Conservation (phyloP, 2,797 vertebrate genomes). For the Acestrorhynchus altus region DNA sequence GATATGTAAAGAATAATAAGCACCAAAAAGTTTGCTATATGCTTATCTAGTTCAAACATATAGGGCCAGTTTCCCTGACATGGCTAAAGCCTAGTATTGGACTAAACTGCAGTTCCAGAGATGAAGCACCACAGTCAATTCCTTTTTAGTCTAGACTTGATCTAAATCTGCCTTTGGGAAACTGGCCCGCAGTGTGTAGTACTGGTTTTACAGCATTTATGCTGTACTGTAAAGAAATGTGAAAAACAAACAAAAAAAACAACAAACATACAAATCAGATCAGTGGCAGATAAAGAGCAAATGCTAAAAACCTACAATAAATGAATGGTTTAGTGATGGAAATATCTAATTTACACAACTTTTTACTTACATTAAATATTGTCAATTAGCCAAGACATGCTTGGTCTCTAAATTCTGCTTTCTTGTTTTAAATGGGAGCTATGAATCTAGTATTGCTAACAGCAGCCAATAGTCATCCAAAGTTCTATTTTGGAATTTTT, state of each 20-base stretch:
- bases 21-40: conserved; percentile 31
- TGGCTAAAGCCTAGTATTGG: not conserved
- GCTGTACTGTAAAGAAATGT: not conserved
- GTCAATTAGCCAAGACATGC: too few species aligned
- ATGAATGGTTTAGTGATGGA: too few species aligned
- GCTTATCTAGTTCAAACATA: not conserved
- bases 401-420: too few species aligned
- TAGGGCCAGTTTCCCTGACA: not conserved
- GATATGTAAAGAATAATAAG: conserved; percentile 40
- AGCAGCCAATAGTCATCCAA: too few species aligned
- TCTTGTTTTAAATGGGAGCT: too few species aligned
- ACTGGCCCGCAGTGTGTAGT: not conserved
- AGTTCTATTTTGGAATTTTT: too few species aligned
- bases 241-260: not conserved
- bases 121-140: not conserved
- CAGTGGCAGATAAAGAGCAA: not conserved
- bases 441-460: too few species aligned
- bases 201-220: not conserved
- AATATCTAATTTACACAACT: too few species aligned
- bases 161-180: not conserved
- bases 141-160: not conserved
- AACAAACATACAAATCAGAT: too few species aligned
- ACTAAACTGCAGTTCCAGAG: not conserved
- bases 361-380: too few species aligned
- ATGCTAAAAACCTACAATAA: conserved; percentile 1